Base-by-base conservation (phyloP, 2,888 invertebrate species). In the Lepas anatifera region DNA sequence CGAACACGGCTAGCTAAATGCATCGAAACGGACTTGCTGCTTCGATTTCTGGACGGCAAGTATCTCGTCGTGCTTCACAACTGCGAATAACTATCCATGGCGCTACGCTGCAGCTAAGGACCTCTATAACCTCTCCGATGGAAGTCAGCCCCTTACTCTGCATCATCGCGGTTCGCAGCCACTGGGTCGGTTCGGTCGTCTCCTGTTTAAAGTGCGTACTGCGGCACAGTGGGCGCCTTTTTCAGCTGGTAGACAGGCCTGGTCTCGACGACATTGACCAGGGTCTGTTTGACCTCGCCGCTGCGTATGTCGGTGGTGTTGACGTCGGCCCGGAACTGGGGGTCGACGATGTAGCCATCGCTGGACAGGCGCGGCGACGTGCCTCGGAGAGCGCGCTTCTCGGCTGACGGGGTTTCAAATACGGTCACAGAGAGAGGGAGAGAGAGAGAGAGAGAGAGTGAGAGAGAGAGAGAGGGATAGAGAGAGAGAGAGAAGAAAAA, bases 171-270 rank as follows among this genome's bases (percentile, higher is more conserved):
- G 46, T n/a, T 7, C 7, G 18, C 46, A 7, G 46, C n/a, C 10
- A n/a, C 16, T 22, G 22, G 46, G 46, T 22, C 46, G 46, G n/a
- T 22, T 7, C 46, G 46, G 13, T 22, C 46, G 11, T 18, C 22
- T 22, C 46, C n/a, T 29, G 52, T 52, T 29, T 27, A 2, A 11
- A 13, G 29, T 16, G 63, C n/a, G 37, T 64, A 64, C 63, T 64
- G 63, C n/a, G 63, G 63, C 37, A 64, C 63, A 11, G 63, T 10
- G 35, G 63, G 63, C 35, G 63, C 63, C 63, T 37, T 64, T 37
- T 37, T 64, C 35, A 64, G 22, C 35, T 37, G 63, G 37, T 64
- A 64, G 37, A 64, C 63, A 37, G 63, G 63, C 1, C 63, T 35
- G 22, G 63, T 64, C 63, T 64, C 63, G 22, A 4, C 10, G 37